These are phyloP conservation scores for Apamea anceps DNA, from an alignment of 2,888 invertebrate species.

Conservation along the genomic window DNA sequence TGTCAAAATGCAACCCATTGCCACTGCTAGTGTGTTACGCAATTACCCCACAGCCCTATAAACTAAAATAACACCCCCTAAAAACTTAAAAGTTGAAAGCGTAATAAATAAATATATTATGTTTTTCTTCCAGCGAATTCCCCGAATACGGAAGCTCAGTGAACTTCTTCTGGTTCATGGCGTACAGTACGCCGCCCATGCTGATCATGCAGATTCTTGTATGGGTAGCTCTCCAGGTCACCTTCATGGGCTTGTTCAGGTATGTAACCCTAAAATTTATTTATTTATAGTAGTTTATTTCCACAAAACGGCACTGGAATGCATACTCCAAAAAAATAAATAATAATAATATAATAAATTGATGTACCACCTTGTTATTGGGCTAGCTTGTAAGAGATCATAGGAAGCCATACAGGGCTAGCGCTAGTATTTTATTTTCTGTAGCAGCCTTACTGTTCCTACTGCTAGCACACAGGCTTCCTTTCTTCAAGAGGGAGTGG, in stretches of 20 bases:
- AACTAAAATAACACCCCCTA: not conserved
- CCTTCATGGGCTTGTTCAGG: slow-evolving; percentile 95
- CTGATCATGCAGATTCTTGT: slow-evolving; percentile 93
- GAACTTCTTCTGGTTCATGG: slow-evolving; percentile 96
- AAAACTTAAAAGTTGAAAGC: not conserved
- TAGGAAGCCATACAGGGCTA: too few species aligned
- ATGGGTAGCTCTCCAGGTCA: slow-evolving; percentile 94
- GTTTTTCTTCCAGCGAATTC: slow-evolving; percentile 79
- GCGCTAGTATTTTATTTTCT: not conserved
- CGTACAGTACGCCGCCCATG: slow-evolving; percentile 96
- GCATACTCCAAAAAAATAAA: too few species aligned
- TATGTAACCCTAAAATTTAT: slow-evolving; percentile 66
- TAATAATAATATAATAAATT: too few species aligned
- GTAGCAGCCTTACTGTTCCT: not conserved
- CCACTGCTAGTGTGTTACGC: too few species aligned
- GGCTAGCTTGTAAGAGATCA: too few species aligned
- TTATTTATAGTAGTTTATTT: too few species aligned
- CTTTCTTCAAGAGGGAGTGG: too few species aligned
- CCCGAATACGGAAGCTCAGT: slow-evolving; percentile 90
- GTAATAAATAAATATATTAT: not conserved
- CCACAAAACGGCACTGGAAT: too few species aligned
- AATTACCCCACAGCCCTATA: not conserved
- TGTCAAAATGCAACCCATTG: too few species aligned
- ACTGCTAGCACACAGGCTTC: too few species aligned
- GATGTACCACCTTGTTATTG: not conserved